phyloP scores from a whole-genome alignment of 2,888 invertebrate species.

The Drosophila aldrichi region DNA sequence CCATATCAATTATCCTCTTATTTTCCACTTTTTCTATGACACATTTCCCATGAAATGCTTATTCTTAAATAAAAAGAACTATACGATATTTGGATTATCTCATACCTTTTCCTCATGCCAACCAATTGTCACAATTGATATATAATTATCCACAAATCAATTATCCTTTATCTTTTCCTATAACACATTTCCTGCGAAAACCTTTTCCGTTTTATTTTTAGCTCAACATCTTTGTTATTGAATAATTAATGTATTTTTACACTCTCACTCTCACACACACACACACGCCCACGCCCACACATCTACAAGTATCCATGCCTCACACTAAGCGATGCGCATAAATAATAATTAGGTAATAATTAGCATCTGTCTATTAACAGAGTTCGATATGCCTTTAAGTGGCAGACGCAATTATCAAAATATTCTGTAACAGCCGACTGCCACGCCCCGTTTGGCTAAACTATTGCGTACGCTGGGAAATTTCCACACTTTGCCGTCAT shows the following conservation, averaged over 20 bases:
- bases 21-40: too few relatives aligned
- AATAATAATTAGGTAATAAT: constrained; percentile 79
- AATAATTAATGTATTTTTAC: constrained; percentile 9
- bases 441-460: constrained; percentile 3
- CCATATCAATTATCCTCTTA: too few relatives aligned
- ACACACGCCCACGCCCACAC: background rate
- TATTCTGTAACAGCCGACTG: background rate
- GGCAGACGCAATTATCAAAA: constrained; percentile 41
- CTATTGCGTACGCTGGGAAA: constrained; percentile 16
- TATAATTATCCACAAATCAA: background rate
- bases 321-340: constrained; percentile 44
- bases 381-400: constrained; percentile 70
- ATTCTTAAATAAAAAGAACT: background rate
- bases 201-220: background rate
- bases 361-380: constrained; percentile 75
- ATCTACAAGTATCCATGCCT: background rate
- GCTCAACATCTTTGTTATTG: background rate
- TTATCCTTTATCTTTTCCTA: background rate
- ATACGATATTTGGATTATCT: background rate
- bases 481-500: constrained; percentile 63
- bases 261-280: background rate
- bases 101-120: background rate
- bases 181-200: background rate
- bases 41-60: background rate
- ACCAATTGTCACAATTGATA: background rate